Conservation (phyloP, 2,888 invertebrate genomes). For the Phaedon cochleariae region DNA sequence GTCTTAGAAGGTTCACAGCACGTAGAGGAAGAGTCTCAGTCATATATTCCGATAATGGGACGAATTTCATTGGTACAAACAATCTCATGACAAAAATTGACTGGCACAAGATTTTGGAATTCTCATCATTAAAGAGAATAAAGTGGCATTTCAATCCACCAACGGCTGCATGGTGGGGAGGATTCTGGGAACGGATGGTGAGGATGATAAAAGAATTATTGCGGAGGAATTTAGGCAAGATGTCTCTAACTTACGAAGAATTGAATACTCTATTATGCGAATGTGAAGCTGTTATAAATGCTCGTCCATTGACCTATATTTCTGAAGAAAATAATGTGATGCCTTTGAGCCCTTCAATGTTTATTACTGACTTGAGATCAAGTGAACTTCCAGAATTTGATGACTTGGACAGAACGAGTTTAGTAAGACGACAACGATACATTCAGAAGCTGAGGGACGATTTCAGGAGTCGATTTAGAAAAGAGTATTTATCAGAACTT, state of each 20-base stretch:
- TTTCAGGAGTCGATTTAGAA: conserved; percentile 4
- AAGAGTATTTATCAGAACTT: conserved; percentile 4
- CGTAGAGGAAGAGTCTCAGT: neutral
- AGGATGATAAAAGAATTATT: conserved; percentile 53
- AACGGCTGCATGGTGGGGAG: too few species aligned
- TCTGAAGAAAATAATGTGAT: conserved; percentile 9
- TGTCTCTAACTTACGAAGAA: conserved; percentile 45
- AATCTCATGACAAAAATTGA: too few species aligned
- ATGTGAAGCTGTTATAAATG: neutral
- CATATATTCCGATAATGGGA: neutral
- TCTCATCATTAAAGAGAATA: neutral
- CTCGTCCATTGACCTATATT: neutral
- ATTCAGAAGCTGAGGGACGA: too few species aligned
- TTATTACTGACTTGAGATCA: neutral
- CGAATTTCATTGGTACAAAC: neutral
- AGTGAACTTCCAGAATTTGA: conserved; percentile 4
- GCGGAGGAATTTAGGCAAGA: conserved; percentile 50
- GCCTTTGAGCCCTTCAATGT: conserved; percentile 7
- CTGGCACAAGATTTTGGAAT: neutral
- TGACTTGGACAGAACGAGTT: conserved; percentile 11
- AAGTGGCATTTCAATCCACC: neutral
- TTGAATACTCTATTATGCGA: conserved; percentile 25
- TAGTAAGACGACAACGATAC: too few species aligned
- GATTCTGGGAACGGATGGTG: conserved; percentile 4
- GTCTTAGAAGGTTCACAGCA: neutral